These are phyloP conservation scores for Irena cyanogastra DNA, from an alignment of 2,113 vertebrate genomes.

Conservation along the genomic window DNA sequence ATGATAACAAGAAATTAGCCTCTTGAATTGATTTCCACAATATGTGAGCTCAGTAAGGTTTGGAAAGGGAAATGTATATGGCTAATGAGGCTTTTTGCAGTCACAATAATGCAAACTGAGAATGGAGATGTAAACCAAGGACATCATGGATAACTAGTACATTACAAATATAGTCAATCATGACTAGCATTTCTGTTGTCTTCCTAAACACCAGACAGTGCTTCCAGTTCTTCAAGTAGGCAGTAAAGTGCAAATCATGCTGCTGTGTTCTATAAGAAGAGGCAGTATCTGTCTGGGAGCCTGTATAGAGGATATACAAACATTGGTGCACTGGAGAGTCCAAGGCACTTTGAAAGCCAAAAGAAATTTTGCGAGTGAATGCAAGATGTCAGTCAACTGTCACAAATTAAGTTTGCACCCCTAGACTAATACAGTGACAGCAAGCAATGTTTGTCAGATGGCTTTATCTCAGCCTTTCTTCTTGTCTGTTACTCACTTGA, in stretches of 20 bases:
- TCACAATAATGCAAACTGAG: neutral
- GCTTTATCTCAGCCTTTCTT: neutral
- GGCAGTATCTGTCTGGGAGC: accelerated
- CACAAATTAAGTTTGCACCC: neutral
- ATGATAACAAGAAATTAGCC: neutral
- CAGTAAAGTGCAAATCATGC: neutral
- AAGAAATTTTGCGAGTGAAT: neutral
- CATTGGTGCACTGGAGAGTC: neutral
- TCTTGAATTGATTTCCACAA: neutral
- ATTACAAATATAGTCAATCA: neutral
- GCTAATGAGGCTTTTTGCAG: neutral
- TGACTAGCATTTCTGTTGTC: neutral
- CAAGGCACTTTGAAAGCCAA: neutral
- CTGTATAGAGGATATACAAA: neutral
- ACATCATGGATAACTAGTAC: accelerated
- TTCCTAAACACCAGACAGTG: neutral
- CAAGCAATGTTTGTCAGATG: neutral
- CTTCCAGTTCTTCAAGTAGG: neutral
- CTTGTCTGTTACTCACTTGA: neutral
- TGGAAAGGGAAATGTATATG: neutral
- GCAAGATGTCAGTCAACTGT: neutral
- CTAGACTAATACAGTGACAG: neutral
- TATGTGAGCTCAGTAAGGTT: neutral
- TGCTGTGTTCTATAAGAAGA: neutral
- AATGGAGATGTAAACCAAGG: neutral